A percentile compares a stretch with the other conserved stretches of the same genome.
Evolutionary conservation across 2,797 vertebrate genomes (phyloP).

Genomic region (Chelmon rostratus): DNA sequence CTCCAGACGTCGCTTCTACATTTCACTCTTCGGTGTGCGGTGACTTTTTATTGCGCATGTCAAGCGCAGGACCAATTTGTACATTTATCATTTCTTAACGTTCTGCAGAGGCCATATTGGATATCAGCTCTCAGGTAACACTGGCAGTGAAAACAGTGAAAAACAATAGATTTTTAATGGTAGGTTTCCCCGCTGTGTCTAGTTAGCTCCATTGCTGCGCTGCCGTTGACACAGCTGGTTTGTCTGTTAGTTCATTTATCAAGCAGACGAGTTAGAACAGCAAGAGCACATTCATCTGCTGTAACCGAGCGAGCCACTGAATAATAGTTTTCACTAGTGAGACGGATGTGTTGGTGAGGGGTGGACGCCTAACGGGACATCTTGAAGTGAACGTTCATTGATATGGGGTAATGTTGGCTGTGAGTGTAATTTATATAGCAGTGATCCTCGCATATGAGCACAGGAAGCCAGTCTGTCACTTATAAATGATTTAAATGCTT

Average conservation of each 20-base stretch:
- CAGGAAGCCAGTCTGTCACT: neutral
- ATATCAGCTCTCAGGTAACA: too few species aligned
- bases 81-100: too few species aligned
- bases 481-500: neutral
- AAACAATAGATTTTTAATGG: neutral
- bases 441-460: neutral
- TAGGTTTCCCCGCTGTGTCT: constrained; percentile 18
- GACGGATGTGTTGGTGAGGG: neutral
- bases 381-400: neutral
- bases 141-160: neutral
- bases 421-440: neutral
- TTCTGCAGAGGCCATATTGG: too few species aligned
- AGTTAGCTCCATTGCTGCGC: constrained; percentile 3
- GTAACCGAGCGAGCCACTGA: neutral
- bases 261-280: constrained; percentile 9
- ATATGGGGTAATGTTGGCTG: neutral
- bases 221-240: constrained; percentile 33
- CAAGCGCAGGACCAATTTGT: too few species aligned
- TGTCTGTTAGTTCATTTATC: constrained; percentile 19
- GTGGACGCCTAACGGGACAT: neutral
- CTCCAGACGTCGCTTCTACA: too few species aligned
- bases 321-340: neutral
- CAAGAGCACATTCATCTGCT: neutral
- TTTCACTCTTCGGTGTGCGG: too few species aligned
- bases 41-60: too few species aligned